Conservation (phyloP, 2,797 vertebrate genomes). For the Neostethus bicornis region DNA sequence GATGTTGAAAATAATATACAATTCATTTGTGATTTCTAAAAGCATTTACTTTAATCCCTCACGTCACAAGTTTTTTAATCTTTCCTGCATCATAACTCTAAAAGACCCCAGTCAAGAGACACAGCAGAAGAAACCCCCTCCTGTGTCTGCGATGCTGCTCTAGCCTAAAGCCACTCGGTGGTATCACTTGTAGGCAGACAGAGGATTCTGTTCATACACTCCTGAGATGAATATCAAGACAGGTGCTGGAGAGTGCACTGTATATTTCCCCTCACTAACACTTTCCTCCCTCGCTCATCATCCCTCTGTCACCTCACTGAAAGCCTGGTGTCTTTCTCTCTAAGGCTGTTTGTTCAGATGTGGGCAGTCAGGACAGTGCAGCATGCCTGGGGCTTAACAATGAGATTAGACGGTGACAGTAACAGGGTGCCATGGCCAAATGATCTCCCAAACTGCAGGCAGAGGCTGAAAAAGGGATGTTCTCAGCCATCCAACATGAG, state of each 20-base stretch:
- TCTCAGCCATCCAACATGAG: conserved; percentile 36
- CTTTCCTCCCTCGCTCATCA: conserved; percentile 63
- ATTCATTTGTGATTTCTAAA: too few species aligned
- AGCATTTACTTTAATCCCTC: background rate
- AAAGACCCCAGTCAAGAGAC: conserved; percentile 6
- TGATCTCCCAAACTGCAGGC: conserved; percentile 61
- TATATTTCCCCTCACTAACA: conserved; percentile 38
- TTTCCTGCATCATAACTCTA: conserved; percentile 10
- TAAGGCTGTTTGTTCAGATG: conserved; percentile 71
- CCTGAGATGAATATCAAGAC: conserved; percentile 60
- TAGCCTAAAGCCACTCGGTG: conserved; percentile 52
- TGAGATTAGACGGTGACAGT: conserved; percentile 69
- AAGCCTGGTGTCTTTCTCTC: conserved; percentile 64
- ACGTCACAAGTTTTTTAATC: background rate
- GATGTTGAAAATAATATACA: too few species aligned
- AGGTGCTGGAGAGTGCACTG: conserved; percentile 47
- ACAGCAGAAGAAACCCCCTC: too few species aligned
- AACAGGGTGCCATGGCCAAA: conserved; percentile 56
- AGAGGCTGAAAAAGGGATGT: conserved; percentile 47
- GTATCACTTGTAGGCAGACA: conserved; percentile 58
- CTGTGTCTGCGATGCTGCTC: conserved; percentile 13
- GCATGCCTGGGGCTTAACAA: conserved; percentile 63
- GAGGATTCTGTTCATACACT: conserved; percentile 45
- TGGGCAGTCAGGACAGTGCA: conserved; percentile 64
- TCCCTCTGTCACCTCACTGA: conserved; percentile 73